phyloP scores from a whole-genome alignment of 1,140 invertebrate genomes.

The Aricia agestis region DNA sequence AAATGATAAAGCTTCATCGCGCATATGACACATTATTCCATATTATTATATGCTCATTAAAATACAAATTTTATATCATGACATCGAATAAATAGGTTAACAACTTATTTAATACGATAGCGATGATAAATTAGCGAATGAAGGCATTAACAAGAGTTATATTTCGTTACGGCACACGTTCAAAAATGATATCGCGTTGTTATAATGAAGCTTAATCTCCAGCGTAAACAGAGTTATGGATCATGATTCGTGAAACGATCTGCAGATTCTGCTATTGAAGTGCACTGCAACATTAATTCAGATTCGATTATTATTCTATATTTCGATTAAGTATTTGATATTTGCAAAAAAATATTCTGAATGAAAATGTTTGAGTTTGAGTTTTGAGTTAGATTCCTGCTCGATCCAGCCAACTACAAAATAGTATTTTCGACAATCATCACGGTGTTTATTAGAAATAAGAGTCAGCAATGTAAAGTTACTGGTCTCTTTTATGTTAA shows the following conservation, averaged over 20 bases:
- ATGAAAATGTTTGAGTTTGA: no score
- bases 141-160: not conserved
- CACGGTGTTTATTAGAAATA: no score
- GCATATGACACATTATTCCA: not conserved
- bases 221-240: conserved; percentile 51
- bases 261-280: conserved; percentile 20
- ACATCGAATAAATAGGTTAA: not conserved
- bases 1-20: no score
- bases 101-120: not conserved
- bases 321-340: no score
- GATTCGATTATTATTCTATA: no score
- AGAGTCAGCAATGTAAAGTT: no score
- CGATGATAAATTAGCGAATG: not conserved
- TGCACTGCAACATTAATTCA: no score
- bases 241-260: conserved; percentile 41
- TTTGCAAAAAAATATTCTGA: no score
- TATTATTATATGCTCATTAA: not conserved
- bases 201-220: conserved; percentile 46
- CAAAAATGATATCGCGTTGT: conserved; percentile 33
- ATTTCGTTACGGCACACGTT: conserved; percentile 24
- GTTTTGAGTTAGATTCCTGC: no score
- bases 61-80: not conserved
- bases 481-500: no score
- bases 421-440: no score
- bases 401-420: no score